Evolutionary conservation across 1,140 invertebrate species (phyloP).

Genomic region (Micrasema minimum): DNA sequence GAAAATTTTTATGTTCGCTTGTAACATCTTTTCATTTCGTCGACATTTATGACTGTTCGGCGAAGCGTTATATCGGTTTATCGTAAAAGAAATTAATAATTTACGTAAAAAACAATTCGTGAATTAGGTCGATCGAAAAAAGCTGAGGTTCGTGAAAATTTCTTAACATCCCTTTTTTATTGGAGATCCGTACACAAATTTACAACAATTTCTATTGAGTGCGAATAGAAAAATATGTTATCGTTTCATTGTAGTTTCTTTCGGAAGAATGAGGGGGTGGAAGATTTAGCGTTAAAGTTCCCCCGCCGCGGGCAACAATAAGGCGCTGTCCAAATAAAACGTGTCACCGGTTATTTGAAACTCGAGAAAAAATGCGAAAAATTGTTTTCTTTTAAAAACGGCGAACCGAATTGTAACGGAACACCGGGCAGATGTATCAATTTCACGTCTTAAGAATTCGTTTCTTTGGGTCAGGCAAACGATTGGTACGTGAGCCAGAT

Average conservation of each 20-base stretch:
- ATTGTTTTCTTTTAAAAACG: slow-evolving; percentile 33
- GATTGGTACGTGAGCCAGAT: slow-evolving; percentile 47
- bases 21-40: slow-evolving; percentile 1
- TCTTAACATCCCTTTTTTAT: too few relatives aligned
- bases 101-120: background rate
- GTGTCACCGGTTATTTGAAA: slow-evolving; percentile 36
- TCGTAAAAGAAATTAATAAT: too few relatives aligned
- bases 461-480: slow-evolving; percentile 51
- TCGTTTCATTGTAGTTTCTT: background rate
- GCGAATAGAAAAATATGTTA: background rate
- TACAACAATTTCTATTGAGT: too few relatives aligned
- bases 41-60: background rate
- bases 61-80: too few relatives aligned
- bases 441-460: slow-evolving; percentile 51
- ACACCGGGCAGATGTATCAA: slow-evolving; percentile 47
- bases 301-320: slow-evolving; percentile 9
- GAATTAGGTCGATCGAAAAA: background rate
- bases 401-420: slow-evolving; percentile 41
- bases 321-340: slow-evolving; percentile 21
- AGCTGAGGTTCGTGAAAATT: background rate
- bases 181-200: too few relatives aligned
- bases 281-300: background rate
- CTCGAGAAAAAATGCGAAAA: slow-evolving; percentile 29
- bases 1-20: background rate
- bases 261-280: background rate